Evolutionary conservation across 2,797 vertebrate species (phyloP).

Genomic region (Chloroceryle inda): DNA sequence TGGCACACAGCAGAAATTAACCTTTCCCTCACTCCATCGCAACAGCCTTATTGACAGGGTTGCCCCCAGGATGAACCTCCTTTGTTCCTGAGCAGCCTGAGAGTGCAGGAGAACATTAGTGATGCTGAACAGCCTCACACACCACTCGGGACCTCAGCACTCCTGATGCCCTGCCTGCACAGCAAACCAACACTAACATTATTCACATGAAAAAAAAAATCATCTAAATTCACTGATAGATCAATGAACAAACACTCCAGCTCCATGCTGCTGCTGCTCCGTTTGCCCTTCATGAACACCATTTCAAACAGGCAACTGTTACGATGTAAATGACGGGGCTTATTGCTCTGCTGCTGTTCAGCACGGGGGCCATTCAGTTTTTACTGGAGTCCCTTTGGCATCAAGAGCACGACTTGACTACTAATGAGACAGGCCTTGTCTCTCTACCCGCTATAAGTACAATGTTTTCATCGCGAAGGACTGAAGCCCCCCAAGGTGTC

Average conservation of each 20-base stretch:
- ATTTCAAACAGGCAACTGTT: neutral
- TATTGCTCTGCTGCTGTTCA: neutral
- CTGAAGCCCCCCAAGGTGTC: neutral
- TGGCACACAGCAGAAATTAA: neutral
- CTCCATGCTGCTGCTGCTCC: neutral
- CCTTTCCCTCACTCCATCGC: neutral
- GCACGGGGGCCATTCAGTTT: neutral
- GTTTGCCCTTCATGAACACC: neutral
- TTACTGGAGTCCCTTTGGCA: neutral
- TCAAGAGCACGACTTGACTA: neutral
- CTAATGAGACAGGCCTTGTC: neutral
- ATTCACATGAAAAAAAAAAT: neutral
- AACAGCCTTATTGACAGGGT: neutral
- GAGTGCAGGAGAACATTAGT: fast-evolving
- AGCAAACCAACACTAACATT: neutral
- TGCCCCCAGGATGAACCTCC: neutral
- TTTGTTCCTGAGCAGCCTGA: neutral
- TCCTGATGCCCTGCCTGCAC: neutral
- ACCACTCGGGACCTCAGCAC: neutral
- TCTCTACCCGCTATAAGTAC: neutral
- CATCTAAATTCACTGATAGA: no score
- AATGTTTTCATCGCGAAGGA: neutral
- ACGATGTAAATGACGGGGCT: neutral
- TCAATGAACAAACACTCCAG: no score
- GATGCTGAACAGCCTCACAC: neutral